A percentile compares a stretch with the other conserved stretches of the same genome.
These are phyloP conservation scores for Hecatera dysodea DNA, from an alignment of 2,888 invertebrate genomes.

Conservation along the genomic window DNA sequence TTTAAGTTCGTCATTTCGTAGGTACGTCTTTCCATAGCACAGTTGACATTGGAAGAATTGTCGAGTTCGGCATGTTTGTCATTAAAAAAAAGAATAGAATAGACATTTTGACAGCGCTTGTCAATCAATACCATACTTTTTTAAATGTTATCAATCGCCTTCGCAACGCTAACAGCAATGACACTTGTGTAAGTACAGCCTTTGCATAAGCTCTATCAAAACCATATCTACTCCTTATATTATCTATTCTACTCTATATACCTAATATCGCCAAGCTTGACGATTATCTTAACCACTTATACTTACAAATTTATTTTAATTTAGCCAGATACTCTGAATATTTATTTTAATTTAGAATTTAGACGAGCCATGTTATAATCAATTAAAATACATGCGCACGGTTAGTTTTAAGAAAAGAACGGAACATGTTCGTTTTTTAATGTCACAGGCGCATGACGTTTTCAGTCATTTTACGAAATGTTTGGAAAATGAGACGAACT, in stretches of 20 bases:
- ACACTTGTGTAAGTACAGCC: too few species aligned
- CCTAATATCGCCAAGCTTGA: neutral
- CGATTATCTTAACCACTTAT: neutral
- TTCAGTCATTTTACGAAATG: constrained; percentile 5
- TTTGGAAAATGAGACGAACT: neutral
- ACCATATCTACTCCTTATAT: neutral
- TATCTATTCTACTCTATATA: too few species aligned
- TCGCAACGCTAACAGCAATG: too few species aligned
- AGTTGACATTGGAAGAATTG: too few species aligned
- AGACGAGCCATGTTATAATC: constrained; percentile 18
- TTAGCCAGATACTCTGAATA: neutral
- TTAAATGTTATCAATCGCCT: too few species aligned
- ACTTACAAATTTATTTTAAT: constrained; percentile 29
- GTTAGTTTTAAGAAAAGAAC: constrained; percentile 26
- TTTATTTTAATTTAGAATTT: constrained; percentile 34
- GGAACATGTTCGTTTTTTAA: constrained; percentile 13
- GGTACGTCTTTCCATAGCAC: too few species aligned
- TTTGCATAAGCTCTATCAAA: neutral
- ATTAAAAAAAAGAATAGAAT: too few species aligned
- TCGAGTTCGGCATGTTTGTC: too few species aligned
- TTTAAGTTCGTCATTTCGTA: too few species aligned
- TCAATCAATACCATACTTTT: too few species aligned
- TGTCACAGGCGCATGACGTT: constrained; percentile 3
- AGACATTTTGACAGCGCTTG: too few species aligned
- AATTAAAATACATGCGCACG: constrained; percentile 31